Evolutionary conservation across 2,888 invertebrate genomes (phyloP).

Genomic region (Torymus tubicola): DNA sequence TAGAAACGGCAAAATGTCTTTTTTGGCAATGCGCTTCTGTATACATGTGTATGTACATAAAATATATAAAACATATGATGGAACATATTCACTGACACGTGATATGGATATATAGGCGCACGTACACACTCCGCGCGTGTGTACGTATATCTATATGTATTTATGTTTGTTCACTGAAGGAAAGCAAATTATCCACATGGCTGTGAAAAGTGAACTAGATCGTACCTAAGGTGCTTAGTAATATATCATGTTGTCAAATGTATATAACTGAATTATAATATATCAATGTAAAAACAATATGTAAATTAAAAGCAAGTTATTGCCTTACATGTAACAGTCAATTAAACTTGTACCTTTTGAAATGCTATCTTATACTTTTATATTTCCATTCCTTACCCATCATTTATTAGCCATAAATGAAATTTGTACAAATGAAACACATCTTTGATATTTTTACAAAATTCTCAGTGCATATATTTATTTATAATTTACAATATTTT

Average conservation of each 20-base stretch:
- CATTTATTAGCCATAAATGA: neutral
- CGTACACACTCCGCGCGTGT: slow-evolving; percentile 52
- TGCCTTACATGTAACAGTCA: slow-evolving; percentile 63
- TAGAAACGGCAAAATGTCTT: slow-evolving; percentile 39
- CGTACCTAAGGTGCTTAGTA: slow-evolving; percentile 76
- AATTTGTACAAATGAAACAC: neutral
- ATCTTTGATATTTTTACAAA: slow-evolving; percentile 21
- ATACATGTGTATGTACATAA: slow-evolving; percentile 59
- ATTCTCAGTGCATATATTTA: slow-evolving; percentile 27
- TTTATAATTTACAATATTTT: slow-evolving; percentile 41
- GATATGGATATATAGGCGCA: slow-evolving; percentile 59
- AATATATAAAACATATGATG: slow-evolving; percentile 52
- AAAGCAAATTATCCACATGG: slow-evolving; percentile 76
- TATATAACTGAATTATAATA: slow-evolving; percentile 75
- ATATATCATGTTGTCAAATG: slow-evolving; percentile 70
- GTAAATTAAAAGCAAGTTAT: slow-evolving; percentile 68
- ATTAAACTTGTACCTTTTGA: slow-evolving; percentile 59
- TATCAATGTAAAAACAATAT: slow-evolving; percentile 71
- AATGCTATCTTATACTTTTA: slow-evolving; percentile 35
- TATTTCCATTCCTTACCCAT: neutral
- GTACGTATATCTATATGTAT: slow-evolving; percentile 63
- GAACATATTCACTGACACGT: slow-evolving; percentile 60
- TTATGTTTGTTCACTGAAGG: slow-evolving; percentile 74
- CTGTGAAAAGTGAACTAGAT: slow-evolving; percentile 77
- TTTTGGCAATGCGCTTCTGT: slow-evolving; percentile 54